Evolutionary conservation across 1,140 invertebrate genomes (phyloP), one percentile per base, ranked within the genome.

Genomic region (Hypsibius dujardini): DNA sequence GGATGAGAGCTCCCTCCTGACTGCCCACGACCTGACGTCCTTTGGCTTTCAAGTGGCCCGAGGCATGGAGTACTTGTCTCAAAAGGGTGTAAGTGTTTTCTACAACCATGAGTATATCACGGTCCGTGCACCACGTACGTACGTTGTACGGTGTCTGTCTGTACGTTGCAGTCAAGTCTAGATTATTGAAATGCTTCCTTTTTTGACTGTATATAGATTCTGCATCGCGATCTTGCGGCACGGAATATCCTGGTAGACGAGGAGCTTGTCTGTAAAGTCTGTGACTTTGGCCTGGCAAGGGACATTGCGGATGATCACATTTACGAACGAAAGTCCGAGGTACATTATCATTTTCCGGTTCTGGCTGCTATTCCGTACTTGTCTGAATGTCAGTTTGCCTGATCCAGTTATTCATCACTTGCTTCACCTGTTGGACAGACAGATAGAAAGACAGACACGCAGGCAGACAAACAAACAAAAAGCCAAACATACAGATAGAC

Each of bases 211-310:
- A 78, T 76, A 28, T 78, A 89, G 87, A 91, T 94, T 72, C 92
- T 94, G 71, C 91, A 94, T 76, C 82, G 92, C 67, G 92, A 95
- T 80, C 80, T 95, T 62, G 92, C 92, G 1, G 91, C 92, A 0
- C 81, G 92, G 45, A 95, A 95, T 76, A 86, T 95, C 47, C 80
- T 95, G 0, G 89, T 95, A 56, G 87, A 86, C 1, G 88, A 91
- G 42, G 88, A 92, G 75, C 86, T 90, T 74, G 85, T 85, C 0
- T 93, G 91, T 78, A 95, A 95, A 83, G 89, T 95, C 0, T 90
- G 90, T 0, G 92, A 95, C 78, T 95, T 95, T 77, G 92, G 92
- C 1, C 90, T 95, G 75, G 90, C 91, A 0, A 81, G 90, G 67
- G 90, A 93, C 78, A 84, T 93, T 0, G 84, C 85, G 1, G 85